Conservation (phyloP, 1,140 invertebrate genomes). For the Drosophila virilis region DNA sequence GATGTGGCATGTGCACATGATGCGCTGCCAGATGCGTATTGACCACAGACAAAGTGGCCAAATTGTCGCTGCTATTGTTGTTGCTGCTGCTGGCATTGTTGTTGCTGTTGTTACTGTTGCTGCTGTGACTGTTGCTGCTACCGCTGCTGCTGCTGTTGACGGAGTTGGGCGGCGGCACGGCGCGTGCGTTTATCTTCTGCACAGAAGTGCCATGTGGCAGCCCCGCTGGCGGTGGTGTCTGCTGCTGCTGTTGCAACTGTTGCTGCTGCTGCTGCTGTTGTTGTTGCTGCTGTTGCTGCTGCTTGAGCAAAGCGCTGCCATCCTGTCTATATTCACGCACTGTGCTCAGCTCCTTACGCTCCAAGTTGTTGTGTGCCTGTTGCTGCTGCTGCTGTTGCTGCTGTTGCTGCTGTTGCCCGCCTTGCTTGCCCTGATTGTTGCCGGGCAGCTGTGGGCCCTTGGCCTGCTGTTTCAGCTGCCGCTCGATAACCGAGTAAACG, state of each 20-base stretch:
- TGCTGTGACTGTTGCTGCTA: constrained; percentile 4
- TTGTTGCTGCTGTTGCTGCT: constrained; percentile 15
- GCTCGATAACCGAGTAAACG: constrained; percentile 72
- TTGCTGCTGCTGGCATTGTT: constrained; percentile 32
- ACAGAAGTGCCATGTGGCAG: constrained; percentile 67
- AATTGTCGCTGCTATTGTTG: constrained; percentile 84
- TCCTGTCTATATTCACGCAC: constrained; percentile 85
- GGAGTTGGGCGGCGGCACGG: constrained; percentile 2
- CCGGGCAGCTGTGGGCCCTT: constrained; percentile 84
- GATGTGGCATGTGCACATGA: constrained; percentile 59
- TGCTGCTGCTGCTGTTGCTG: constrained; percentile 66
- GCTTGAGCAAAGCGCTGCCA: constrained; percentile 53
- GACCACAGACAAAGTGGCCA: constrained; percentile 89
- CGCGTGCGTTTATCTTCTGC: constrained; percentile 59
- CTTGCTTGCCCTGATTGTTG: constrained; percentile 54
- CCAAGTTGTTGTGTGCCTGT: constrained; percentile 69
- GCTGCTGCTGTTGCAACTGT: constrained; percentile 25
- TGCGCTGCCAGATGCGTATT: constrained; percentile 81
- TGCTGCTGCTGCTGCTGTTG: constrained; percentile 20
- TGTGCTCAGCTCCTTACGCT: constrained; percentile 84
- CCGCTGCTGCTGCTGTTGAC: constrained; percentile 9
- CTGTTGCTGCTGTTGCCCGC: constrained; percentile 75
- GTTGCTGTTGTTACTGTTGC: constrained; percentile 8
- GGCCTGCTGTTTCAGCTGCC: constrained; percentile 73
- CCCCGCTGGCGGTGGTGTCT: constrained; percentile 8